Evolutionary conservation across 2,888 invertebrate genomes (phyloP).

Genomic region (Andrena praecox): DNA sequence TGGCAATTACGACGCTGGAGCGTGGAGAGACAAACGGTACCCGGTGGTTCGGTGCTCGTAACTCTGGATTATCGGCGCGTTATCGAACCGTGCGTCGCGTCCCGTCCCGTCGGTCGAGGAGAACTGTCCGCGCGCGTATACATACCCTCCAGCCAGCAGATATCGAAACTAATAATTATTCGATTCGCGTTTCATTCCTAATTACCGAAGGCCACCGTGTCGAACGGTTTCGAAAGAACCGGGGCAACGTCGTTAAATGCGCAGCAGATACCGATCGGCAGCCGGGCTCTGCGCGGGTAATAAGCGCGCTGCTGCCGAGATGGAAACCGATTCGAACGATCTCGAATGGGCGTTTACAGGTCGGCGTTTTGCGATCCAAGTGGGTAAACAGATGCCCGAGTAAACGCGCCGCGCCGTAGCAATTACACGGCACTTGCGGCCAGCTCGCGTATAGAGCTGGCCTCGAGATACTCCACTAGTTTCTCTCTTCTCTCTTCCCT

Average conservation of each 20-base stretch:
- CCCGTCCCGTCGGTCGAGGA: not conserved
- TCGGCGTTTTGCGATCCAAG: constrained; percentile 73
- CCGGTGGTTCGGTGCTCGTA: constrained; percentile 19
- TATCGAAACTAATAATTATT: constrained; percentile 59
- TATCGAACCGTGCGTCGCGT: constrained; percentile 27
- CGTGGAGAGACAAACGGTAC: constrained; percentile 19
- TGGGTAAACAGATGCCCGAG: constrained; percentile 78
- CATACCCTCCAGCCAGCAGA: constrained; percentile 3
- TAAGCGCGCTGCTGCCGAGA: constrained; percentile 63
- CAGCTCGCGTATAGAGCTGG: constrained; percentile 53
- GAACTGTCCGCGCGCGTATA: constrained; percentile 4
- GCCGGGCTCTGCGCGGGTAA: constrained; percentile 59
- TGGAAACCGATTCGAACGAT: constrained; percentile 66
- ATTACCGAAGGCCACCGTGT: constrained; percentile 62
- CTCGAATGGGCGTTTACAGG: constrained; percentile 63
- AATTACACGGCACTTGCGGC: constrained; percentile 78
- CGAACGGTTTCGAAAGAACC: constrained; percentile 60
- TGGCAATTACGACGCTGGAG: constrained; percentile 15
- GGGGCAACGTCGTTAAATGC: constrained; percentile 62
- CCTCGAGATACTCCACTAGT: constrained; percentile 47
- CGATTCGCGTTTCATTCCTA: constrained; percentile 60
- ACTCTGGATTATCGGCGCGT: constrained; percentile 24
- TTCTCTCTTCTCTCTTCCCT: constrained; percentile 67
- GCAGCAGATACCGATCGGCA: constrained; percentile 66
- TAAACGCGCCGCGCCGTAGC: constrained; percentile 74